A percentile compares a stretch with the other conserved stretches of the same genome.
phyloP scores from a whole-genome alignment of 2,113 vertebrate species.

The Centropus unirufus region DNA sequence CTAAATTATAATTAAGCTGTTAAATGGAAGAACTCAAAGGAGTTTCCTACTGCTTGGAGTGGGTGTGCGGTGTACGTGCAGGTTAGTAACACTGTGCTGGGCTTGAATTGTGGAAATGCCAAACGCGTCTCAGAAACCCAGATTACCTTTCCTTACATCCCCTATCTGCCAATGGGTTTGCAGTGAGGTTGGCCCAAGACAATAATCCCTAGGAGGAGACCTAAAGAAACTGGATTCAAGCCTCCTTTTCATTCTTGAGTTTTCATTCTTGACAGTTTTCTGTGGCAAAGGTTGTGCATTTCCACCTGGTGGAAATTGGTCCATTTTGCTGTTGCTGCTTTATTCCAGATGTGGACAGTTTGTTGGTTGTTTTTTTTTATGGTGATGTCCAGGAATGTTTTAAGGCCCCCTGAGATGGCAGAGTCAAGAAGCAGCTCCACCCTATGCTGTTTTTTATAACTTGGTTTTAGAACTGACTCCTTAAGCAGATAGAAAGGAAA shows the following conservation, averaged over 20 bases:
- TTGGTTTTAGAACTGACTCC: neutral
- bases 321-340: neutral
- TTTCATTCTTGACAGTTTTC: too few relatives aligned
- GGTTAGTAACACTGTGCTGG: neutral
- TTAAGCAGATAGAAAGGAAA: neutral
- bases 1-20: neutral
- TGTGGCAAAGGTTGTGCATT: neutral
- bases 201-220: neutral
- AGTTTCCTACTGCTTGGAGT: neutral
- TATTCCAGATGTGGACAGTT: neutral
- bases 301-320: neutral
- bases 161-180: neutral
- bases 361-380: neutral
- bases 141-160: neutral
- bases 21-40: neutral
- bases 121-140: neutral
- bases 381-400: neutral
- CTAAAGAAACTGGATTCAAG: neutral
- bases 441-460: neutral
- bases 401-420: neutral
- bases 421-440: neutral
- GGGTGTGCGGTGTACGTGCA: neutral
- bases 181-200: neutral
- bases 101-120: neutral
- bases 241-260: neutral